Conservation (phyloP, 2,888 invertebrate species). For the Periphyllus acericola region DNA sequence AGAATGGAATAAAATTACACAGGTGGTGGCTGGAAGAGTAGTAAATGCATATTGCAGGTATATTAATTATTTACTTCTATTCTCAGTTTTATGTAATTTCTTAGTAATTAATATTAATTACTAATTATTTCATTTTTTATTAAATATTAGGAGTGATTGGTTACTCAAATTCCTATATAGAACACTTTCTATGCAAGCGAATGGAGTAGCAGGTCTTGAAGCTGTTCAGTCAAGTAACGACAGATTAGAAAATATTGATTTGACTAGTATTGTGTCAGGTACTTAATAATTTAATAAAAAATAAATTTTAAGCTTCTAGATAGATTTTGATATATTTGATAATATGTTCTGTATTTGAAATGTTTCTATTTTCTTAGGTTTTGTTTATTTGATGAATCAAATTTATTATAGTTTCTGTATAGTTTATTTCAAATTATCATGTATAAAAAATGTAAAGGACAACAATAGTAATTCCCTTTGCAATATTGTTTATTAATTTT, state of each 20-base stretch:
- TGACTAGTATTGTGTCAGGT: constrained; percentile 71
- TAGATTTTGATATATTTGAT: neutral
- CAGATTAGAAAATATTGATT: constrained; percentile 73
- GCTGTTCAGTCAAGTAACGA: constrained; percentile 70
- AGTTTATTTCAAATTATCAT: no score
- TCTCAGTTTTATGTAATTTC: neutral
- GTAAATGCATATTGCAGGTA: constrained; percentile 76
- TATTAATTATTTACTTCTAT: constrained; percentile 28
- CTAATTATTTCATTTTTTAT: constrained; percentile 19
- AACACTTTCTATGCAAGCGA: constrained; percentile 72
- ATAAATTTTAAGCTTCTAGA: neutral
- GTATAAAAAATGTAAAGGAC: no score
- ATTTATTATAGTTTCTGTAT: no score
- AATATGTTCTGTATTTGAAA: neutral
- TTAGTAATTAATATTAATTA: neutral
- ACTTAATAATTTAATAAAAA: constrained; percentile 63
- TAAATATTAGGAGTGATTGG: constrained; percentile 71
- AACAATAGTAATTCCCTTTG: no score
- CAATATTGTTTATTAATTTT: no score
- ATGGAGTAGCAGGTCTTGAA: constrained; percentile 73
- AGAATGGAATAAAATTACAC: constrained; percentile 71
- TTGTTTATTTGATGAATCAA: neutral
- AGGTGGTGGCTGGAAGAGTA: constrained; percentile 74
- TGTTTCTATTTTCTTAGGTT: neutral
- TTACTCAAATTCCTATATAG: constrained; percentile 75